Evolutionary conservation across 2,113 vertebrate genomes (phyloP), one percentile per base, ranked within the genome.

Genomic region (Nymphicus hollandicus): DNA sequence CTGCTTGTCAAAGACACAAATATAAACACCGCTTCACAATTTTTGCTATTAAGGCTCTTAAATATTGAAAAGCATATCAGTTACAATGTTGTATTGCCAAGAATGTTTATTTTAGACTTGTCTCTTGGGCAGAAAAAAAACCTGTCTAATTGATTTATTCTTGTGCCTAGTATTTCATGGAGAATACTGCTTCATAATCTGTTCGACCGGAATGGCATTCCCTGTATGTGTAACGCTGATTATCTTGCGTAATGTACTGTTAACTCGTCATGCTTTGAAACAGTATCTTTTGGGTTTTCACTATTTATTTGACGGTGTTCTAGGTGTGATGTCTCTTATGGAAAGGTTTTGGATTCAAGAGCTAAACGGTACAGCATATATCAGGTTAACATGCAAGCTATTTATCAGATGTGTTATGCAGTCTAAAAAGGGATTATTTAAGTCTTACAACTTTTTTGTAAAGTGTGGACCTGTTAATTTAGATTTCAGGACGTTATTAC

Each of bases 1-100:
- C 92, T 93, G 94, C 97, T 97, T 96, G 96, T 97, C 95, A 94
- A 81, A 96, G 95, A 96, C 83, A 94, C 83, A 95, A 96, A 96
- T 95, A 96, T 86, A 91, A 94, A 95, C 96, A 95, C 79, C 39
- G 93, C 97, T 97, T 97, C 93, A 96, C 97, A 92, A 93, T 95
- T 92, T 97, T 96, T 91, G 97, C 94, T 86, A 84, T 94, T 98
- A 94, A 95, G 87, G 95, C 97, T 96, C 95, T 96, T 95, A 92
- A 93, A 93, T 96, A 96, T 94, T 95, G 95, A 96, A 96, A 97
- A 97, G 93, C 91, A 92, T 96, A 97, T 95, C 95, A 88, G 86
- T 97, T 97, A 97, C 94, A 94, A 95, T 95, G 92, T 94, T 96
- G 92, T 97, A 91, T 98, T 98, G 97, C 98, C 98, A 98, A 96